Evolutionary conservation across 2,797 vertebrate genomes (phyloP).

Genomic region (Eulemur coronatus): DNA sequence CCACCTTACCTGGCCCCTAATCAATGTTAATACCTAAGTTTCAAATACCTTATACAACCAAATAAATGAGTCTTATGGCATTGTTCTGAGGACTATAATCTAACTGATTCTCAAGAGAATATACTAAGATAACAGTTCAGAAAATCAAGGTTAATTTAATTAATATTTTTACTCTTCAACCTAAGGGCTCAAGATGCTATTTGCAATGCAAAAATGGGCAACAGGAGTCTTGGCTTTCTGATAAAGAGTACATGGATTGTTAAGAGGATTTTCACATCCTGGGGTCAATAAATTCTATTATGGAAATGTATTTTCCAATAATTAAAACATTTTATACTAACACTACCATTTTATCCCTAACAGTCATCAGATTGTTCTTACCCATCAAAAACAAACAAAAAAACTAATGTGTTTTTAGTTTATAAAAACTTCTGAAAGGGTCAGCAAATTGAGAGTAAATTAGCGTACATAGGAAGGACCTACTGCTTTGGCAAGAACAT

Average conservation of each 20-base stretch:
- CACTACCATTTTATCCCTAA: conserved; percentile 18
- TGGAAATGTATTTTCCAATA: conserved; percentile 9
- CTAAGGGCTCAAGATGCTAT: neutral
- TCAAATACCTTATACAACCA: neutral
- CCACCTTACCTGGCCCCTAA: neutral
- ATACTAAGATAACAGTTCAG: neutral
- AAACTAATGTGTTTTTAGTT: conserved; percentile 42
- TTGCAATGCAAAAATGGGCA: neutral
- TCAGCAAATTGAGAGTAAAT: conserved; percentile 32
- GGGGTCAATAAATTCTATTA: conserved; percentile 9
- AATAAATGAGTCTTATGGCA: conserved; percentile 22
- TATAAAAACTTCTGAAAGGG: conserved; percentile 59
- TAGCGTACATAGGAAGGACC: neutral
- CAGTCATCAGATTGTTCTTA: conserved; percentile 8
- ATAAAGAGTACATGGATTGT: neutral
- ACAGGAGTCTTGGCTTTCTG: neutral
- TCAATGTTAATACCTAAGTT: neutral
- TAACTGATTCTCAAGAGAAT: neutral
- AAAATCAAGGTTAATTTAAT: conserved; percentile 32
- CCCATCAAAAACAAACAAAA: conserved; percentile 37
- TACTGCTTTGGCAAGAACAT: conserved; percentile 57
- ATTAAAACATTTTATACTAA: conserved; percentile 45
- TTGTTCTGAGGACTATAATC: conserved; percentile 16
- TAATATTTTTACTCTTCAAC: conserved; percentile 28
- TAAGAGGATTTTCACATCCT: conserved; percentile 1